phyloP scores from a whole-genome alignment of 2,888 invertebrate genomes.

The Agelastica alni region DNA sequence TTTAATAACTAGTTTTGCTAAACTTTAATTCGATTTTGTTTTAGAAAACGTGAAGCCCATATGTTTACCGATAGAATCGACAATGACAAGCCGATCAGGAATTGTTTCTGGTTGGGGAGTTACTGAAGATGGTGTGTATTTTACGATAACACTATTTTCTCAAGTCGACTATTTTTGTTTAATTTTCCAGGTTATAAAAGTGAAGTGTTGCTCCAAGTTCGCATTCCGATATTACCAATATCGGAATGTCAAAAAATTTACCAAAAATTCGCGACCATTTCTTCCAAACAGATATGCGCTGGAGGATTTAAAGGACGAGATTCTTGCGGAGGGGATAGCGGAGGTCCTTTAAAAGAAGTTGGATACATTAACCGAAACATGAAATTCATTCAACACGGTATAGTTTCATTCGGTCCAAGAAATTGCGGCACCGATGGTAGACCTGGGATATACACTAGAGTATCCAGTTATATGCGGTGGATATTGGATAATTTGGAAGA shows the following conservation, averaged over 20 bases:
- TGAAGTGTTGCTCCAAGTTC: constrained; percentile 54
- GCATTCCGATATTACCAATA: constrained; percentile 52
- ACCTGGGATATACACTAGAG: constrained; percentile 70
- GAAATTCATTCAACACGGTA: constrained; percentile 60
- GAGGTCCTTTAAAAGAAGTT: constrained; percentile 64
- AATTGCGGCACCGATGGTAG: constrained; percentile 57
- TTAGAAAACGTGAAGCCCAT: constrained; percentile 56
- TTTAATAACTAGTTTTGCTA: too few species aligned
- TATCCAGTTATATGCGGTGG: constrained; percentile 66
- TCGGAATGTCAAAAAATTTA: constrained; percentile 48
- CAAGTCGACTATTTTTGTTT: too few species aligned
- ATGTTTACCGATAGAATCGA: constrained; percentile 55
- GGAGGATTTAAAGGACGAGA: constrained; percentile 66
- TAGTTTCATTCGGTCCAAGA: constrained; percentile 57
- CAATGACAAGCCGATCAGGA: constrained; percentile 59
- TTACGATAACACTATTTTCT: neutral
- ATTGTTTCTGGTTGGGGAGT: constrained; percentile 78
- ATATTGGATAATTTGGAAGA: constrained; percentile 58
- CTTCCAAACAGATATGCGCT: constrained; percentile 63
- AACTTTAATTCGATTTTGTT: constrained; percentile 9
- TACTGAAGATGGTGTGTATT: constrained; percentile 63
- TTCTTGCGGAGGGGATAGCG: constrained; percentile 70
- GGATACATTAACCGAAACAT: constrained; percentile 50
- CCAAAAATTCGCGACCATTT: constrained; percentile 40
- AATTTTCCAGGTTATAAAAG: constrained; percentile 45